Evolutionary conservation across 2,797 vertebrate species (phyloP).

Genomic region (Synanceia verrucosa): DNA sequence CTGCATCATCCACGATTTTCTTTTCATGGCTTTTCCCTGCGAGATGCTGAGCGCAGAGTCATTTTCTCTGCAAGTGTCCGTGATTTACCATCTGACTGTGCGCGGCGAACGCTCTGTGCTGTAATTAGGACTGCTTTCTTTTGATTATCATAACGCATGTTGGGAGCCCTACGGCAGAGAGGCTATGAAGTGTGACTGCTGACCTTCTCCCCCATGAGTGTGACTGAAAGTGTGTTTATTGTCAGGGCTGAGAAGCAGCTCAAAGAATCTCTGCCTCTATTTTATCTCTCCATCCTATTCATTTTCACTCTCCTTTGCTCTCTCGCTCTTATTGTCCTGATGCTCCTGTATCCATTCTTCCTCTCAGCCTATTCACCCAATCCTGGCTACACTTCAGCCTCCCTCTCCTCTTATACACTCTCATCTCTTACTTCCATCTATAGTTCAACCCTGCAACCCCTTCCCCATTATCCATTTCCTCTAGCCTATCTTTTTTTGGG

Average conservation of each 20-base stretch:
- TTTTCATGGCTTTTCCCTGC: slow-evolving; percentile 16
- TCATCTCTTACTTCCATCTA: slow-evolving; percentile 15
- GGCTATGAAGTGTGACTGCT: slow-evolving; percentile 56
- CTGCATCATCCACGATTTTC: slow-evolving; percentile 29
- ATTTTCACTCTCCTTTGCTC: slow-evolving; percentile 22
- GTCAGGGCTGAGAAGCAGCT: slow-evolving; percentile 24
- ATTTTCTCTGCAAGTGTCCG: slow-evolving; percentile 32
- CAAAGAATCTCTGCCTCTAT: slow-evolving; percentile 18
- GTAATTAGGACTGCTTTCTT: slow-evolving; percentile 67
- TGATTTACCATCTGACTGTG: slow-evolving; percentile 47
- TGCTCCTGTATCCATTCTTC: slow-evolving; percentile 8
- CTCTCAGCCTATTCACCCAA: neutral
- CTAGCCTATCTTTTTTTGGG: neutral
- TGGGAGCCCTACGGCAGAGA: slow-evolving; percentile 51
- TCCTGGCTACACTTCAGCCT: slow-evolving; percentile 1
- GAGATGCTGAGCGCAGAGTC: slow-evolving; percentile 26
- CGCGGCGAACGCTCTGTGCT: slow-evolving; percentile 20
- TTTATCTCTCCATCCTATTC: slow-evolving; percentile 28
- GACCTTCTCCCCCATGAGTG: slow-evolving; percentile 60
- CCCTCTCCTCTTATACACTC: slow-evolving; percentile 14
- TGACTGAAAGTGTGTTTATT: slow-evolving; percentile 16
- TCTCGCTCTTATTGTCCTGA: slow-evolving; percentile 20
- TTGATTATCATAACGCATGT: slow-evolving; percentile 65
- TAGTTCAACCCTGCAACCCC: slow-evolving; percentile 2
- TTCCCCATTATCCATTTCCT: slow-evolving; percentile 25